Evolutionary conservation across 2,113 vertebrate genomes (phyloP).

Genomic region (Rhinogobius similis): DNA sequence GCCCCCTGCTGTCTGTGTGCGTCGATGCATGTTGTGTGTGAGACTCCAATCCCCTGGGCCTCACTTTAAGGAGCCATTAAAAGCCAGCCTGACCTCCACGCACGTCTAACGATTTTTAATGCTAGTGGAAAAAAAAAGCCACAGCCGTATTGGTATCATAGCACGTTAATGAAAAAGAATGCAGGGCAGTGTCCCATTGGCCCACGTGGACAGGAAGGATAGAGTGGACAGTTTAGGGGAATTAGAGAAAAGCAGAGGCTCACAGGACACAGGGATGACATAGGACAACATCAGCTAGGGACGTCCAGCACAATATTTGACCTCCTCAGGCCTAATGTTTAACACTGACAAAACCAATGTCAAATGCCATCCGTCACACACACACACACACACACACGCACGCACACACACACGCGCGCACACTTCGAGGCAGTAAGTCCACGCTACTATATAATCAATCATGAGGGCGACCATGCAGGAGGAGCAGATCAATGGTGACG

Average conservation of each 20-base stretch:
- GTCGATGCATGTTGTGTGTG: constrained; percentile 14
- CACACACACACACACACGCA: background rate
- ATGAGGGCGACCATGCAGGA: constrained; percentile 20
- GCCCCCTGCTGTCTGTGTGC: constrained; percentile 25
- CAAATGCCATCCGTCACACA: constrained; percentile 40
- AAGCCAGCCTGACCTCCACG: constrained; percentile 70
- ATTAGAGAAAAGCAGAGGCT: constrained; percentile 51
- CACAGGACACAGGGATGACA: constrained; percentile 51
- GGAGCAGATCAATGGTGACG: constrained; percentile 42
- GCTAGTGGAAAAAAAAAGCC: constrained; percentile 33
- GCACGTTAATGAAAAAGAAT: constrained; percentile 77
- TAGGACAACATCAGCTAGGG: constrained; percentile 53
- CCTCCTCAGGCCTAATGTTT: constrained; percentile 56
- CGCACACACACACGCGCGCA: background rate
- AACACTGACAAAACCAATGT: constrained; percentile 53
- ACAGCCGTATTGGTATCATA: constrained; percentile 70
- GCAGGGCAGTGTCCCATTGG: constrained; percentile 63
- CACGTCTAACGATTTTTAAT: constrained; percentile 75
- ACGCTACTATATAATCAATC: constrained; percentile 39
- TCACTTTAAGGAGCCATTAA: constrained; percentile 74
- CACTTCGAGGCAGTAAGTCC: constrained; percentile 14
- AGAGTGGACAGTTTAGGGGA: constrained; percentile 66
- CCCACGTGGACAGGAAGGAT: constrained; percentile 64
- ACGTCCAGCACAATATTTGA: constrained; percentile 67
- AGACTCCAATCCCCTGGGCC: constrained; percentile 50